These are phyloP conservation scores for Dromius quadrimaculatus DNA, from an alignment of 2,888 invertebrate species.

Conservation along the genomic window DNA sequence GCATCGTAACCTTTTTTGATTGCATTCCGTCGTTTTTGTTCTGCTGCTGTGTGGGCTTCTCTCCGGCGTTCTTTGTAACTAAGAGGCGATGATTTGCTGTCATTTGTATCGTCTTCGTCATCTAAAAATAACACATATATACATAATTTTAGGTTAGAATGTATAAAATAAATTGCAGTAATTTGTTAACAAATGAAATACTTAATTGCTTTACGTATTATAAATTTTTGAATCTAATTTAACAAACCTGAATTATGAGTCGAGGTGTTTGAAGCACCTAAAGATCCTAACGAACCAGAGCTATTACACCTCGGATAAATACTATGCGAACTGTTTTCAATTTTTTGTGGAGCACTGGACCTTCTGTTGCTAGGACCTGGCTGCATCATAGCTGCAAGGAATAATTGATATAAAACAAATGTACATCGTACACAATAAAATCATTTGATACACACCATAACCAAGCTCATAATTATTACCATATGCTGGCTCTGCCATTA, in stretches of 20 bases:
- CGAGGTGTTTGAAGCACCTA: conserved; percentile 83
- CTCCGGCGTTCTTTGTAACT: conserved; percentile 94
- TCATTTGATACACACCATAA: conserved; percentile 37
- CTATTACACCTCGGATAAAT: conserved; percentile 82
- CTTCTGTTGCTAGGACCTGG: conserved; percentile 43
- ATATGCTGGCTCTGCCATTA: conserved; percentile 51
- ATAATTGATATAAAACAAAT: no score
- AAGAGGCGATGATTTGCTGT: conserved; percentile 73
- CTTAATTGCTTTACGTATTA: no score
- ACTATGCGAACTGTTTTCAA: conserved; percentile 65
- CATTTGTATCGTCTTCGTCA: conserved; percentile 75
- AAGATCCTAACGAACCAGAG: conserved; percentile 74
- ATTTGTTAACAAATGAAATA: no score
- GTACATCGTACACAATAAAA: no score
- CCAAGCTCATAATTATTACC: conserved; percentile 44
- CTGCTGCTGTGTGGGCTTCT: conserved; percentile 96
- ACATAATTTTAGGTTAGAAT: conserved; percentile 15
- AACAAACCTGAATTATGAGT: conserved; percentile 79
- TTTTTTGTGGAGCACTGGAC: conserved; percentile 31
- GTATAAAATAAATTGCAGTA: conserved; percentile 14
- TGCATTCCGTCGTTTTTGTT: conserved; percentile 95
- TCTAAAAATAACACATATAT: conserved; percentile 66
- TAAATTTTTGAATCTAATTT: no score
- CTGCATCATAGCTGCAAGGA: conserved; percentile 39
- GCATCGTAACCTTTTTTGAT: conserved; percentile 98